These are phyloP conservation scores for Mionectes macconnelli DNA, from an alignment of 2,113 vertebrate species.

Conservation along the genomic window DNA sequence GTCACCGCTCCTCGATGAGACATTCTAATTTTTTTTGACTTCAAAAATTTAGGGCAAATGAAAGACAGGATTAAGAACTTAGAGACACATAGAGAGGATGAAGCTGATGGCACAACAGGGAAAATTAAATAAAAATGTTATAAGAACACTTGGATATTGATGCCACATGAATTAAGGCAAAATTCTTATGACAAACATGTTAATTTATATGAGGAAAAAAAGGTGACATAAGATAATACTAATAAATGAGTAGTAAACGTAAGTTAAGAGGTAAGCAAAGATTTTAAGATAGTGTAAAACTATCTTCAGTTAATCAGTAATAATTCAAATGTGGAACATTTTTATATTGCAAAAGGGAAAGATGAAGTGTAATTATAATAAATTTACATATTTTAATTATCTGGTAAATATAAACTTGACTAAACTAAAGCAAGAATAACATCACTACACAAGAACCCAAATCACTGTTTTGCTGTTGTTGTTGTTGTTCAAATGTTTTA, in stretches of 20 bases:
- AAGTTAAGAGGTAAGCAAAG: not conserved
- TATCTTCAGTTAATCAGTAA: not conserved
- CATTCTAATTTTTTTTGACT: not conserved
- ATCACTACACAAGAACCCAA: not conserved
- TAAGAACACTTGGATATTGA: not conserved
- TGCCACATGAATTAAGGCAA: not conserved
- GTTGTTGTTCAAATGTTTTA: not conserved
- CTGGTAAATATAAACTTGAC: not conserved
- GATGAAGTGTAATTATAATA: not conserved
- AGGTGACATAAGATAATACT: not conserved
- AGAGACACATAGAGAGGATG: not conserved
- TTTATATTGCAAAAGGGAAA: not conserved
- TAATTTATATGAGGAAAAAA: not conserved
- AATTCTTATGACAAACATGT: not conserved
- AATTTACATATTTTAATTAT: not conserved
- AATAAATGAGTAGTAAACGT: not conserved
- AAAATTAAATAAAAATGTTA: not conserved
- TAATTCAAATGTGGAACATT: not conserved
- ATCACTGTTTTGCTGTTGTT: not conserved
- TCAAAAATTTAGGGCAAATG: not conserved
- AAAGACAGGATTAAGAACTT: not conserved
- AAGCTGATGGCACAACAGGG: accelerated
- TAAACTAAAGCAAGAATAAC: not conserved
- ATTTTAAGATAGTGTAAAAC: not conserved
- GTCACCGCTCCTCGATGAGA: not conserved